phyloP scores from a whole-genome alignment of 2,797 vertebrate species.

The Tenualosa ilisha region DNA sequence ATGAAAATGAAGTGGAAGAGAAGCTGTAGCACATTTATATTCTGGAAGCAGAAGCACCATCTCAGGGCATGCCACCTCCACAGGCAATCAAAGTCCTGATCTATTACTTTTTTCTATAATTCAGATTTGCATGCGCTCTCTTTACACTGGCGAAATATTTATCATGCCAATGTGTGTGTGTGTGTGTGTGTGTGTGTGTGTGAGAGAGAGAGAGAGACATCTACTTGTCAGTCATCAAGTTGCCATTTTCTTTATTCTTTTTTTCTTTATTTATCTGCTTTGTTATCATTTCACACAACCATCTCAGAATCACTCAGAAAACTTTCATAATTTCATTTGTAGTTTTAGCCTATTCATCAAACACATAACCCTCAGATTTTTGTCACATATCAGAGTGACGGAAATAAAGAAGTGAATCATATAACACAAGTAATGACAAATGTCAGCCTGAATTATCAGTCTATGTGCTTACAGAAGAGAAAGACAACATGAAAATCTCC shows the following conservation, averaged over 20 bases:
- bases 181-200: too few relatives aligned
- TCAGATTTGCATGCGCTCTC: not conserved
- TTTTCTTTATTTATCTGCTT: conserved; percentile 34
- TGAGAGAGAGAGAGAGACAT: not conserved
- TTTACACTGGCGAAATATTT: not conserved
- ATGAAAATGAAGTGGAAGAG: not conserved
- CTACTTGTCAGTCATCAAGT: not conserved
- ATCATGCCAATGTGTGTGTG: not conserved
- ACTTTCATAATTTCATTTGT: conserved; percentile 9
- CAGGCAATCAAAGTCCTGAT: not conserved
- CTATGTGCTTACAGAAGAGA: conserved; percentile 31
- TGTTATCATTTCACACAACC: not conserved
- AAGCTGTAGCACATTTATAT: not conserved
- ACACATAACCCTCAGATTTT: conserved; percentile 31
- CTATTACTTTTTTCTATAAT: not conserved
- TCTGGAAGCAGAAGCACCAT: not conserved
- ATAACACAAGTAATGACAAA: conserved; percentile 60
- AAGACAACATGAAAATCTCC: conserved; percentile 57
- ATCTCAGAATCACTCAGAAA: conserved; percentile 26
- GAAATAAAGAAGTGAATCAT: conserved; percentile 53
- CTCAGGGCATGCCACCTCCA: not conserved
- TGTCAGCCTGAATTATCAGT: conserved; percentile 52
- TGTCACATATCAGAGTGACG: conserved; percentile 62
- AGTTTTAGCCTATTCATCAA: not conserved
- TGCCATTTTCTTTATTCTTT: not conserved